Conservation (phyloP, 2,888 invertebrate genomes). For the Sphaeridia pumilis region DNA sequence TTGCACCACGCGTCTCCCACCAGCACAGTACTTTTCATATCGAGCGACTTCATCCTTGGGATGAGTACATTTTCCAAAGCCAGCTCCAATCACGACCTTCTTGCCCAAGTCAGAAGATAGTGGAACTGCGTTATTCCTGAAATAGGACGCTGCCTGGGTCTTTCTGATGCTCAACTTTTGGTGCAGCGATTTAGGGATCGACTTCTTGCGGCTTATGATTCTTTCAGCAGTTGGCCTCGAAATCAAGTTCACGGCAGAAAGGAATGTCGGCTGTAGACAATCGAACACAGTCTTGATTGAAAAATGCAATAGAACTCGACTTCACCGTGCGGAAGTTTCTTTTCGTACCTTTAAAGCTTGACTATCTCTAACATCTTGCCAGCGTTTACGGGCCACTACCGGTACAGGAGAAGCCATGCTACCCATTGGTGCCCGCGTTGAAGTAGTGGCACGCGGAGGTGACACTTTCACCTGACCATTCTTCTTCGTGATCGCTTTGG, state of each 20-base stretch:
- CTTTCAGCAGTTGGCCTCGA: not conserved
- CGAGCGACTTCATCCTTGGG: slow-evolving; percentile 5
- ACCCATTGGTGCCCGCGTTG: too few relatives aligned
- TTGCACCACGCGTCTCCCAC: not conserved
- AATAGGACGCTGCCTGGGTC: slow-evolving; percentile 5
- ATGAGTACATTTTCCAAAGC: slow-evolving; percentile 12
- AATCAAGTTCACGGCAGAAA: slow-evolving; percentile 5
- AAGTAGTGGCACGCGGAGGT: too few relatives aligned
- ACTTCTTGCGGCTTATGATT: too few relatives aligned
- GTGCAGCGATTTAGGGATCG: not conserved
- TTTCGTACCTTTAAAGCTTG: too few relatives aligned
- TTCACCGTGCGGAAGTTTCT: too few relatives aligned
- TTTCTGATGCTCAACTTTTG: slow-evolving; percentile 12
- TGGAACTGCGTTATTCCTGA: slow-evolving; percentile 20
- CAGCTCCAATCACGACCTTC: slow-evolving; percentile 9
- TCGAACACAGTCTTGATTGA: too few relatives aligned
- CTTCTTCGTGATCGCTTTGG: too few relatives aligned
- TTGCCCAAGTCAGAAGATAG: slow-evolving; percentile 14
- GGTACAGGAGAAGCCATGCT: too few relatives aligned
- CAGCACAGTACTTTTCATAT: slow-evolving; percentile 11
- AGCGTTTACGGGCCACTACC: too few relatives aligned
- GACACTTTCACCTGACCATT: too few relatives aligned
- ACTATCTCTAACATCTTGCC: too few relatives aligned
- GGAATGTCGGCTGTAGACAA: slow-evolving; percentile 2
- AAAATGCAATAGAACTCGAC: too few relatives aligned